Evolutionary conservation across 2,888 invertebrate species (phyloP), one percentile per base, ranked within the genome.

Genomic region (Pachliopta kotzebuea): DNA sequence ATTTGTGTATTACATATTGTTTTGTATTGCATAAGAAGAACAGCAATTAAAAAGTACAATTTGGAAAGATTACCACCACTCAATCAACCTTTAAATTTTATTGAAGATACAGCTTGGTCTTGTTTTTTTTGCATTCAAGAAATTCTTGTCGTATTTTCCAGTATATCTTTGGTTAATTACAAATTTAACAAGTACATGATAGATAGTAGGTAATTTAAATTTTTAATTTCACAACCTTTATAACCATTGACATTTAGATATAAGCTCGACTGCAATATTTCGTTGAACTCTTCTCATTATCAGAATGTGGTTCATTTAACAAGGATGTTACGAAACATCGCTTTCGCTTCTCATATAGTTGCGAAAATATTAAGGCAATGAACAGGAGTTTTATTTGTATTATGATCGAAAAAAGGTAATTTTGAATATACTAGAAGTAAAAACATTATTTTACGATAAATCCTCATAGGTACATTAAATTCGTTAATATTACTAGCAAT

Each of bases 321-420:
- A 55, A 54, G 49, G 63, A 52, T 37, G 37, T 64, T 60, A 64
- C 37, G 60, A 50, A 60, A 64, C 45, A 18, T 6, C 31, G 60
- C 64, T 64, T 64, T 64, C 64, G 56, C 64, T 56, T 64, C 56
- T 60, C 59, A 42, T 55, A 49, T 37, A 58, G 26, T 56, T 42
- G 55, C 49, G 29, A 64, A 55, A 50, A 45, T 59, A 18, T 63
- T 7, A 58, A 57, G 23, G 54, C 55, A 56, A 52, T 23, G 52
- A 37, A 56, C 56, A 37, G 24, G 49, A 21, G 49, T 18, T 54
- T 50, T 50, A 17, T 56, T 55, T 49, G 21, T 56, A 58, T 20
- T n/a, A 52, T 52, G 23, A 52, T n/a, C 7, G 6, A 45, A 45
- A 45, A 45, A n/a, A n/a, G n/a, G n/a, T n/a, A n/a, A 37, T 37